Conservation (phyloP, 2,797 vertebrate species). For the Diceros bicornis region DNA sequence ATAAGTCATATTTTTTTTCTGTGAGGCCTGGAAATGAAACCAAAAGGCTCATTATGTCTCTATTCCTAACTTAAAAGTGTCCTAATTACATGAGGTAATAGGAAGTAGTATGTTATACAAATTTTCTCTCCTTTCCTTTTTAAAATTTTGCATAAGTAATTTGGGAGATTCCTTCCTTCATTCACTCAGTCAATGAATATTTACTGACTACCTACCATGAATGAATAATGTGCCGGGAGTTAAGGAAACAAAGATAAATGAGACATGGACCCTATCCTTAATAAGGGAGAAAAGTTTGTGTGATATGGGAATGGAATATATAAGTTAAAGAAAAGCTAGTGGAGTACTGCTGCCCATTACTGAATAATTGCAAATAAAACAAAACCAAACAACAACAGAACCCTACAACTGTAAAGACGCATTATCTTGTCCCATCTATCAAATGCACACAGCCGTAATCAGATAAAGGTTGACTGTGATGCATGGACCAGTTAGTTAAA, state of each 20-base stretch:
- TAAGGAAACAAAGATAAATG: slow-evolving; percentile 23
- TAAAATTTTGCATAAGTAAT: not conserved
- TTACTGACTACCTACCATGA: not conserved
- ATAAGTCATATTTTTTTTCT: not conserved
- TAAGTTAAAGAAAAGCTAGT: slow-evolving; percentile 17
- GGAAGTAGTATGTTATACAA: not conserved
- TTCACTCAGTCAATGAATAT: not conserved
- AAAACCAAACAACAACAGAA: not conserved
- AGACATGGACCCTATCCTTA: not conserved
- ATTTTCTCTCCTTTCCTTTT: slow-evolving; percentile 16
- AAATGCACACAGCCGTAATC: not conserved
- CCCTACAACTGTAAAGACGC: not conserved
- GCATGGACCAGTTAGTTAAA: not conserved
- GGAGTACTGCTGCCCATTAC: not conserved
- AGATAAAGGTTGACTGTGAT: slow-evolving; percentile 4
- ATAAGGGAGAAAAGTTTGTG: not conserved
- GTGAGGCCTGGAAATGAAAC: slow-evolving; percentile 5
- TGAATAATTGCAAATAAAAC: slow-evolving; percentile 1
- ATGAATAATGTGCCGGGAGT: slow-evolving; percentile 13
- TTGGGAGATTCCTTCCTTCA: not conserved
- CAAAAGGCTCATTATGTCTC: not conserved
- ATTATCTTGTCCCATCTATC: slow-evolving; percentile 16
- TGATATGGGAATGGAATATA: not conserved
- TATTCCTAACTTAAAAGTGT: slow-evolving; percentile 7
- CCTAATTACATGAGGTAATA: not conserved